These are phyloP conservation scores for Porites rus DNA, from an alignment of 92 coral and sea anemone genomes.

Conservation along the genomic window DNA sequence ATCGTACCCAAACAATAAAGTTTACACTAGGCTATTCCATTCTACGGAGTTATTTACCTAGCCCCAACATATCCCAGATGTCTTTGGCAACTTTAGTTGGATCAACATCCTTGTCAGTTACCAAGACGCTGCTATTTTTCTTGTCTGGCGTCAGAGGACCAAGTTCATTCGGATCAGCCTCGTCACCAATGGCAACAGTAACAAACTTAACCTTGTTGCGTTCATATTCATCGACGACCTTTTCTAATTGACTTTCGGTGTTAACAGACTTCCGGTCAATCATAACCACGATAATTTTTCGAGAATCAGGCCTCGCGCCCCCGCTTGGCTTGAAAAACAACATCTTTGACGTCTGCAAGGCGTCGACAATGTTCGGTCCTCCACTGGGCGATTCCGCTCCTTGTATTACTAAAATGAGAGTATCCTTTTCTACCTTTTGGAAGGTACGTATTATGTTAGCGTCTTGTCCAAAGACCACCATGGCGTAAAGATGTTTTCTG, in stretches of 20 bases:
- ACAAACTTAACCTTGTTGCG: slow-evolving; percentile 68
- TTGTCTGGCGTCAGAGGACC: slow-evolving; percentile 62
- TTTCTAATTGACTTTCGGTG: slow-evolving; percentile 33
- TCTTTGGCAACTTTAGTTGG: slow-evolving; percentile 50
- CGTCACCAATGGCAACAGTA: slow-evolving; percentile 73
- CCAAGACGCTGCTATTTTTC: slow-evolving; percentile 48
- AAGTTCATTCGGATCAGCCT: slow-evolving; percentile 62
- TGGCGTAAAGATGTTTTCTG: slow-evolving; percentile 68
- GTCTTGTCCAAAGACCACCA: slow-evolving; percentile 60
- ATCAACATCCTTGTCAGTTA: slow-evolving; percentile 51
- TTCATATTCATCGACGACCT: slow-evolving; percentile 48
- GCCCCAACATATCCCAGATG: slow-evolving; percentile 51
- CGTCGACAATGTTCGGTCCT: slow-evolving; percentile 54
- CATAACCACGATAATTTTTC: slow-evolving; percentile 80
- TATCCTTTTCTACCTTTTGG: slow-evolving; percentile 1
- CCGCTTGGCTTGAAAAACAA: slow-evolving; percentile 65
- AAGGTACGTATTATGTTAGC: slow-evolving; percentile 11
- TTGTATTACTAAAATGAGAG: background rate
- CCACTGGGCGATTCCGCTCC: slow-evolving; percentile 40
- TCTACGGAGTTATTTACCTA: slow-evolving; percentile 35
- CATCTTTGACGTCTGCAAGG: slow-evolving; percentile 59
- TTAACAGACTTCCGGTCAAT: slow-evolving; percentile 66
- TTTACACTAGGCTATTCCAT: background rate
- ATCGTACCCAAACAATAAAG: background rate
- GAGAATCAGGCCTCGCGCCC: slow-evolving; percentile 84